Conservation (phyloP, 2,797 vertebrate genomes). For the Pangasius mekongensis region DNA sequence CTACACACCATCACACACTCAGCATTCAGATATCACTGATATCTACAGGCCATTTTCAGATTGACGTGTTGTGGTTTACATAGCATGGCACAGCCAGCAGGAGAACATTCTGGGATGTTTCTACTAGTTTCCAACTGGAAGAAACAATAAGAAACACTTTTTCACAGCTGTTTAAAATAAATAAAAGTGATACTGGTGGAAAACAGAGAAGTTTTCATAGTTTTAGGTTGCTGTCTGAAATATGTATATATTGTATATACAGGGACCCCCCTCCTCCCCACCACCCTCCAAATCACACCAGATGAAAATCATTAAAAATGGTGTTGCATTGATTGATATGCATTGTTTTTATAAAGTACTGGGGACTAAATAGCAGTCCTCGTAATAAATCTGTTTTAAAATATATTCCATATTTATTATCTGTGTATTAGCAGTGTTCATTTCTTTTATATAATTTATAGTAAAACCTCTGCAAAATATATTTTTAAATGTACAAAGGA, state of each 20-base stretch:
- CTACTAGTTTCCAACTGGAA: neutral
- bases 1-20: neutral
- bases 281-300: neutral
- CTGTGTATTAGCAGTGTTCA: neutral
- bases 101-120: neutral
- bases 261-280: too few relatives aligned
- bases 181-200: constrained; percentile 4
- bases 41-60: constrained; percentile 4
- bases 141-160: neutral
- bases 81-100: neutral
- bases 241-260: neutral
- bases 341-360: neutral
- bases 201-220: neutral
- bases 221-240: neutral
- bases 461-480: too few relatives aligned
- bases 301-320: neutral
- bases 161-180: neutral
- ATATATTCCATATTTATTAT: neutral
- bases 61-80: neutral
- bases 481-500: too few relatives aligned
- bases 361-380: neutral
- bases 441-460: neutral
- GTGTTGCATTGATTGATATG: neutral
- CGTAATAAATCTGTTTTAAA: neutral
- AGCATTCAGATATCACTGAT: neutral